These are phyloP conservation scores for Eulemur rufifrons DNA, from an alignment of 2,113 vertebrate genomes.

Conservation along the genomic window DNA sequence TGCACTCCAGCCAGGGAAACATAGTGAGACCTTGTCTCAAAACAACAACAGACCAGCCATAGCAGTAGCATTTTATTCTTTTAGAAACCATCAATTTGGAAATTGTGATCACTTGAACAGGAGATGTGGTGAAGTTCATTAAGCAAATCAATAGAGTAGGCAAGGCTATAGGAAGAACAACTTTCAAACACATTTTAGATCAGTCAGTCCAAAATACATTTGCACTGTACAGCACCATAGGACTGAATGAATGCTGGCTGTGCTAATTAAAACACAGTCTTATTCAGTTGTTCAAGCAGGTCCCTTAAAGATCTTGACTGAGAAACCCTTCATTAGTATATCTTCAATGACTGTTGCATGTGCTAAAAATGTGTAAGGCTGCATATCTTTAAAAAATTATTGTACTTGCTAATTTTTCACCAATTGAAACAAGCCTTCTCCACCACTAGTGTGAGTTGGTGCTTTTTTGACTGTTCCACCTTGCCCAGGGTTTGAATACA, in stretches of 20 bases:
- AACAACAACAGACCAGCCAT: background rate
- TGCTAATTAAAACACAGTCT: constrained; percentile 10
- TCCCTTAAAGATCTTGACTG: background rate
- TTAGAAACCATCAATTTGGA: constrained; percentile 39
- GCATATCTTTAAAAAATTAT: background rate
- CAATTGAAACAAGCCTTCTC: background rate
- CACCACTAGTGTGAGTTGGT: background rate
- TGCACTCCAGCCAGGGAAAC: background rate
- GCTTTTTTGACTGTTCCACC: background rate
- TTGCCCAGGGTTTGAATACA: background rate
- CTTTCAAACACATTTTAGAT: background rate
- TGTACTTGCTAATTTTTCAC: background rate
- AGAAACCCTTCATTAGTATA: constrained; percentile 22
- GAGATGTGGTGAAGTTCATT: background rate
- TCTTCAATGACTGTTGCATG: background rate
- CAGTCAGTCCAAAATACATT: background rate
- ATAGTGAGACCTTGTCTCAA: background rate
- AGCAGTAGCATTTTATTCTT: background rate
- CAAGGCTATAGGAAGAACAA: background rate
- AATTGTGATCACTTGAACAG: background rate
- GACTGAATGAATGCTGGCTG: background rate
- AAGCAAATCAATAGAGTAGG: background rate
- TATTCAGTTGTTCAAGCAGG: background rate
- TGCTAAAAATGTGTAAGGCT: constrained; percentile 30
- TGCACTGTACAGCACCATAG: background rate